Conservation (phyloP, 2,797 vertebrate species). For the Peromyscus nudipes region DNA sequence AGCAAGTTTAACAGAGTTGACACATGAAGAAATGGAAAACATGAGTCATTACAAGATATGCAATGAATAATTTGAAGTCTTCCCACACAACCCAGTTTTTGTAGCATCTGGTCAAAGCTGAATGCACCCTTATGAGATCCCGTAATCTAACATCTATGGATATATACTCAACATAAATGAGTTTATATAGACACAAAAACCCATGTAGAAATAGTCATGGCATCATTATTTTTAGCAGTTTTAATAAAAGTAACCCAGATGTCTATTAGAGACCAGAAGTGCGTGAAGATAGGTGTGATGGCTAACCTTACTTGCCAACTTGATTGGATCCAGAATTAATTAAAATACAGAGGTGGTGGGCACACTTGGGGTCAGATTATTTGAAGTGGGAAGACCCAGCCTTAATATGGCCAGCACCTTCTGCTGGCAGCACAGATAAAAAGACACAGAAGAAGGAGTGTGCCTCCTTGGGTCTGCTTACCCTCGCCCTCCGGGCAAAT, state of each 20-base stretch:
- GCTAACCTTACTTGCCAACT: no score
- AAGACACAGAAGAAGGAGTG: not conserved
- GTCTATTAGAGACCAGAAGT: not conserved
- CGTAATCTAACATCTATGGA: not conserved
- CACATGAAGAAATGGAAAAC: not conserved
- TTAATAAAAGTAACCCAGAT: not conserved
- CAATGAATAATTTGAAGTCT: not conserved
- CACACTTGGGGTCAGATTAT: not conserved
- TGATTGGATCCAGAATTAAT: not conserved
- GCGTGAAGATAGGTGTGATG: not conserved
- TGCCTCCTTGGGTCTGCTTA: no score
- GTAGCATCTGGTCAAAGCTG: not conserved
- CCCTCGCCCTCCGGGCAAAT: not conserved
- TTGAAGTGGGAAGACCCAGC: not conserved
- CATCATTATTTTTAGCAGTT: not conserved
- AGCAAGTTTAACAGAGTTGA: constrained; percentile 8
- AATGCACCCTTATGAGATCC: not conserved
- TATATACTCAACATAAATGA: not conserved
- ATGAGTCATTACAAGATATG: not conserved
- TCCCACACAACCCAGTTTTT: not conserved
- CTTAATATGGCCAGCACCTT: not conserved
- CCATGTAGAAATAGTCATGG: not conserved
- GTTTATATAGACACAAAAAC: not conserved
- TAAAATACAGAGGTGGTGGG: no score
- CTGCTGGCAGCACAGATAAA: not conserved